Percentiles rank a stretch among this genome's conserved stretches.
Evolutionary conservation across 2,888 invertebrate species (phyloP).

Genomic region (Lapara coniferarum): DNA sequence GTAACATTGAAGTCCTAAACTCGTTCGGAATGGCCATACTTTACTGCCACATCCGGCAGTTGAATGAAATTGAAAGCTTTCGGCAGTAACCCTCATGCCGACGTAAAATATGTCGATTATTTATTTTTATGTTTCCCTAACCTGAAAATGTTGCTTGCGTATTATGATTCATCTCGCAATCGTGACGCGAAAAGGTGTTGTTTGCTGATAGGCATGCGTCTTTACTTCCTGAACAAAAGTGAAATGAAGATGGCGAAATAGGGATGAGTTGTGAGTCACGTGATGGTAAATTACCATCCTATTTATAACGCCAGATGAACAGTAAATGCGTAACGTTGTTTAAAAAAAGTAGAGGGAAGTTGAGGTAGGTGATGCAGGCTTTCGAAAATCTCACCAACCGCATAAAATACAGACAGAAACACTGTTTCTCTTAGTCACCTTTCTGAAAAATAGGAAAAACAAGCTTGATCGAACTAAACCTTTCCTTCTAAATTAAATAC

Average conservation of each 20-base stretch:
- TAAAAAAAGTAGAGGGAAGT: too few relatives aligned
- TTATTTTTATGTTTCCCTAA: not conserved
- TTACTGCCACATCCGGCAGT: not conserved
- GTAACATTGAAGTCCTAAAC: not conserved
- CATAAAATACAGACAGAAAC: too few relatives aligned
- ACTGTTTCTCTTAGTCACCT: too few relatives aligned
- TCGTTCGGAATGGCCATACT: not conserved
- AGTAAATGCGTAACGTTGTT: too few relatives aligned
- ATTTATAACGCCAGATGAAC: too few relatives aligned
- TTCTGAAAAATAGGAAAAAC: too few relatives aligned
- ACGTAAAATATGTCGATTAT: not conserved
- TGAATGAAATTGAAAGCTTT: conserved; percentile 16
- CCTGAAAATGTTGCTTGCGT: not conserved
- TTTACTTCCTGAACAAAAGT: too few relatives aligned
- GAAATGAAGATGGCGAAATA: too few relatives aligned
- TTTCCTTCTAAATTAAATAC: too few relatives aligned
- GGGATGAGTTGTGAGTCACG: not conserved
- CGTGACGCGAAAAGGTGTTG: not conserved
- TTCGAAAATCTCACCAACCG: too few relatives aligned
- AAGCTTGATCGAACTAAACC: too few relatives aligned
- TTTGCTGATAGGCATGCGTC: not conserved
- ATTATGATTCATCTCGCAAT: not conserved
- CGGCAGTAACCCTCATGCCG: not conserved
- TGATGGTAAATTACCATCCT: not conserved
- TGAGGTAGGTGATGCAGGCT: too few relatives aligned